phyloP scores from a whole-genome alignment of 2,113 vertebrate species.

The Emydocephalus ijimae region DNA sequence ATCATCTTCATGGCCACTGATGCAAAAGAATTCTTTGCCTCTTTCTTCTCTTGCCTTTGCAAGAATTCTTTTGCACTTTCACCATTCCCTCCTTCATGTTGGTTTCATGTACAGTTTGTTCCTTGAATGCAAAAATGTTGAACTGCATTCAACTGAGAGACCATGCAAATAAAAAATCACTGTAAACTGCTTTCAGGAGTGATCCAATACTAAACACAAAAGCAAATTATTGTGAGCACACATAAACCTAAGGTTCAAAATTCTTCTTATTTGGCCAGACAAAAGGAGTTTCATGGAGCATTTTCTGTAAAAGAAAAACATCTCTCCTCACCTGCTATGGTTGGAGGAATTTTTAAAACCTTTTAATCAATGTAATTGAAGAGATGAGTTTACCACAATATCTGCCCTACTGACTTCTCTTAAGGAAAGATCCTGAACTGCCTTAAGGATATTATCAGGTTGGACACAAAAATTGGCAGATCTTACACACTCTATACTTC shows the following conservation, averaged over 20 bases:
- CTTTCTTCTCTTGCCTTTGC: conserved; percentile 51
- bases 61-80: conserved; percentile 53
- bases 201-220: conserved; percentile 27
- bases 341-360: background rate
- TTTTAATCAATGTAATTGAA: background rate
- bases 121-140: conserved; percentile 13
- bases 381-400: background rate
- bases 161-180: conserved; percentile 42
- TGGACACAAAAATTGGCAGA: background rate
- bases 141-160: conserved; percentile 27
- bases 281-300: background rate
- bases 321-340: background rate
- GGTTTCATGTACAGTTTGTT: conserved; percentile 27
- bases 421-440: background rate
- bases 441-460: background rate
- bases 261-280: background rate
- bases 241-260: background rate
- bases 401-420: background rate
- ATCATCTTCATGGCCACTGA: conserved; percentile 46
- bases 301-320: background rate
- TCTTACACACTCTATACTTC: accelerated
- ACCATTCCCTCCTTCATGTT: conserved; percentile 46
- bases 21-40: conserved; percentile 51
- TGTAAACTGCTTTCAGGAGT: conserved; percentile 17
- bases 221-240: conserved; percentile 18